Percentiles rank a stretch among this genome's conserved stretches.
Conservation (phyloP, 1,140 invertebrate genomes). For the Conopomorpha cramerella region DNA sequence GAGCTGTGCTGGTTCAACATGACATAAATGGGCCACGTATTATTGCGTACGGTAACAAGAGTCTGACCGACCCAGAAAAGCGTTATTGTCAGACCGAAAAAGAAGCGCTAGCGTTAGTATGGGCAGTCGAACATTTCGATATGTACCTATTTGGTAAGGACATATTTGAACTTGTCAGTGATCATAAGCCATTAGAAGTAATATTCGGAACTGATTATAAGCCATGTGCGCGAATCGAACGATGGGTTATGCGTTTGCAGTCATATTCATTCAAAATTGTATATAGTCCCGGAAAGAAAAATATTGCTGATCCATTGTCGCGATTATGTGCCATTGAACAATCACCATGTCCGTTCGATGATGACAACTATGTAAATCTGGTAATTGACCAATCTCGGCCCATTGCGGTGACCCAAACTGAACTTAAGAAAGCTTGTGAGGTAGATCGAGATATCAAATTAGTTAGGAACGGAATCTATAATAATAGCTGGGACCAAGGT, state of each 20-base stretch:
- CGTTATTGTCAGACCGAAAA: constrained; percentile 44
- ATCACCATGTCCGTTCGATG: constrained; percentile 1
- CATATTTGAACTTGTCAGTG: constrained; percentile 31
- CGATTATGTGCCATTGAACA: constrained; percentile 7
- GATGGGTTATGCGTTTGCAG: constrained; percentile 29
- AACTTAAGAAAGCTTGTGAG: not conserved
- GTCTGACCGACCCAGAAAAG: constrained; percentile 14
- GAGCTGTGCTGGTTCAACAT: constrained; percentile 3
- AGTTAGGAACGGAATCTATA: constrained; percentile 3
- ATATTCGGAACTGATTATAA: constrained; percentile 12
- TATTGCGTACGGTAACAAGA: constrained; percentile 2
- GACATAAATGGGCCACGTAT: constrained; percentile 1
- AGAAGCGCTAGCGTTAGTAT: constrained; percentile 18
- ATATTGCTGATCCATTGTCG: constrained; percentile 34
- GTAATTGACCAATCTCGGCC: constrained; percentile 2
- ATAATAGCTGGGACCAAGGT: not conserved
- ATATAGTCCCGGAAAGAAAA: constrained; percentile 25
- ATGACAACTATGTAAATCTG: constrained; percentile 1
- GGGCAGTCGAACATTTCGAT: constrained; percentile 15
- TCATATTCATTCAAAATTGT: constrained; percentile 24
- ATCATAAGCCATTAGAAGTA: constrained; percentile 19
- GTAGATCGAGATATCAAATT: not conserved
- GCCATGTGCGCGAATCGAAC: constrained; percentile 23
- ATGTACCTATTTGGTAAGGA: constrained; percentile 17
- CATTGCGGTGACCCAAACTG: not conserved